Evolutionary conservation across 2,797 vertebrate genomes (phyloP).

Genomic region (Sebastes variabilis): DNA sequence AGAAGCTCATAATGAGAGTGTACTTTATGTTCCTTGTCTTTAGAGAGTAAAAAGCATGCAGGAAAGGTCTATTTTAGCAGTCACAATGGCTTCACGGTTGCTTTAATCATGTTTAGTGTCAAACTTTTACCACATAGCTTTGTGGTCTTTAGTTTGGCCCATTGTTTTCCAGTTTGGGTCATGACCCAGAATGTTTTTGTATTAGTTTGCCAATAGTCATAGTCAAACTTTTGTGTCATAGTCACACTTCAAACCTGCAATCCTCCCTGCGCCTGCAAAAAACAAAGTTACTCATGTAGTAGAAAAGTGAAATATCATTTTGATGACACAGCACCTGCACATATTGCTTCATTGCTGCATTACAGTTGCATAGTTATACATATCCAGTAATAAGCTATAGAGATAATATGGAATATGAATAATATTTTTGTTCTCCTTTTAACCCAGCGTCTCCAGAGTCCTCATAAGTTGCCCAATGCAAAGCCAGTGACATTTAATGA

Average conservation of each 20-base stretch:
- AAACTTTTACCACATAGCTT: slow-evolving; percentile 23
- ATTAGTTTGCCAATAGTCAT: neutral
- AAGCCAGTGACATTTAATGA: neutral
- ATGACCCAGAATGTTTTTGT: neutral
- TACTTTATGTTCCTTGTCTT: slow-evolving; percentile 46
- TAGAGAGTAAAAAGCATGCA: slow-evolving; percentile 39
- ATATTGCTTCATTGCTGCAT: neutral
- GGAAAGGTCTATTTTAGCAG: slow-evolving; percentile 49
- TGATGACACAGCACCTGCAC: neutral
- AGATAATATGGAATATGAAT: neutral
- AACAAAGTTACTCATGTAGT: neutral
- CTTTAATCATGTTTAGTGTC: slow-evolving; percentile 53
- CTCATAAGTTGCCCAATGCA: neutral
- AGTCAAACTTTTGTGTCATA: neutral
- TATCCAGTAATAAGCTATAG: neutral
- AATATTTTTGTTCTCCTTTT: neutral
- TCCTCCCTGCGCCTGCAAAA: neutral
- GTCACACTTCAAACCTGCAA: neutral
- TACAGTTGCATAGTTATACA: neutral
- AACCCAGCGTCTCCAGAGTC: neutral
- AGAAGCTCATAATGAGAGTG: slow-evolving; percentile 52
- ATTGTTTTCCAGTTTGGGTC: slow-evolving; percentile 4
- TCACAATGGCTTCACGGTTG: neutral
- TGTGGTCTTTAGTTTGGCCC: slow-evolving; percentile 8
- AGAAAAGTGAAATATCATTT: neutral